Conservation (phyloP, 2,113 vertebrate species). For the Cygnus buccinator region DNA sequence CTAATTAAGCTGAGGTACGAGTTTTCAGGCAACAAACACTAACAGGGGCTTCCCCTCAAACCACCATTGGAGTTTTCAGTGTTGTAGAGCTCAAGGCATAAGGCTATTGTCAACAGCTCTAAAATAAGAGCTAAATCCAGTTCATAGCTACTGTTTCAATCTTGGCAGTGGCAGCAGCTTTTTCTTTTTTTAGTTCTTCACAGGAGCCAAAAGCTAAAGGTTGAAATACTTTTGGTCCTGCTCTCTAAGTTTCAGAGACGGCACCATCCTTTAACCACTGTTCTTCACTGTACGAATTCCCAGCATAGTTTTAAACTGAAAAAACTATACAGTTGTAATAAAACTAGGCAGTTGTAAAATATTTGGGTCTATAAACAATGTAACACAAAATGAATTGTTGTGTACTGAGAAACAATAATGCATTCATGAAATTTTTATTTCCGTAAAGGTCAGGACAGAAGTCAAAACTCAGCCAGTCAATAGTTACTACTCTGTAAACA, state of each 20-base stretch:
- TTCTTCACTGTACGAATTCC: background rate
- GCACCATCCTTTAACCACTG: background rate
- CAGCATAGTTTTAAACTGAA: no score
- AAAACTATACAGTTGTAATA: no score
- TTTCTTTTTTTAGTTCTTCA: background rate
- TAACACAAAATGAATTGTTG: background rate
- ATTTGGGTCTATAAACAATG: background rate
- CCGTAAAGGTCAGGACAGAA: background rate
- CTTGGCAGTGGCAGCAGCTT: background rate
- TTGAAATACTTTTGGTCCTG: background rate
- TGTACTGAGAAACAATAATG: background rate
- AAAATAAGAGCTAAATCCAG: background rate
- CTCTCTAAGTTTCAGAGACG: background rate
- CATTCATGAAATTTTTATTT: background rate
- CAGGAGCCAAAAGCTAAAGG: background rate
- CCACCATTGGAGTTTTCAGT: background rate
- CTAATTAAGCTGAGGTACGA: background rate
- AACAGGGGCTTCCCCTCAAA: fast-evolving
- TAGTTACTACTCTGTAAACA: background rate
- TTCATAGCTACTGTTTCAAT: background rate
- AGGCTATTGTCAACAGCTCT: background rate
- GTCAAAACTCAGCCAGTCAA: background rate
- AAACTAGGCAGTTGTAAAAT: no score
- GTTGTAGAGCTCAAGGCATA: background rate
- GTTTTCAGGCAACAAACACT: fast-evolving